These are phyloP conservation scores for Trichoplusia ni DNA, from an alignment of 1,140 invertebrate genomes.

Conservation along the genomic window DNA sequence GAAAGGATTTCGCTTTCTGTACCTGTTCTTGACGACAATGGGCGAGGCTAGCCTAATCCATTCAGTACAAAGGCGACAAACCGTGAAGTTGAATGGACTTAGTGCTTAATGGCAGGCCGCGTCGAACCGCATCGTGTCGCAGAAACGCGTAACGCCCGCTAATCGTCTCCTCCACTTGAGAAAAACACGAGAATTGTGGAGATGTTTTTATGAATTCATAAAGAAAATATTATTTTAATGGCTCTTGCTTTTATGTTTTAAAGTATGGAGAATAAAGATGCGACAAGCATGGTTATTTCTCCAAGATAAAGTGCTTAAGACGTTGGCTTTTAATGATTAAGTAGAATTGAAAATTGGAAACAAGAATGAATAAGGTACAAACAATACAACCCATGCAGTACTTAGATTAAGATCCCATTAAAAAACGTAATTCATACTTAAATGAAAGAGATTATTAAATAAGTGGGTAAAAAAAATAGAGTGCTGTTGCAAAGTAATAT, in stretches of 20 bases:
- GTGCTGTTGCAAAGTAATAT: too few relatives aligned
- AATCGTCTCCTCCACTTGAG: constrained; percentile 6
- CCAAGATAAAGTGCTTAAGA: too few relatives aligned
- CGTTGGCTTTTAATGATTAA: too few relatives aligned
- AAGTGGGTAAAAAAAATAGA: too few relatives aligned
- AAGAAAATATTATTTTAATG: neutral
- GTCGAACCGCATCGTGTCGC: constrained; percentile 3
- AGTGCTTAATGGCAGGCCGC: neutral
- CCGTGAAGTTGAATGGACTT: constrained; percentile 16
- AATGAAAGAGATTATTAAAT: too few relatives aligned
- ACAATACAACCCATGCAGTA: too few relatives aligned
- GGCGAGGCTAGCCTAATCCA: constrained; percentile 17
- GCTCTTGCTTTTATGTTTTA: neutral
- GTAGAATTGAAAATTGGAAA: too few relatives aligned
- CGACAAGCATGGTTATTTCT: too few relatives aligned
- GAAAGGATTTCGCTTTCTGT: constrained; percentile 1
- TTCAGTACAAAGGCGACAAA: constrained; percentile 15
- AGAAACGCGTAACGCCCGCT: constrained; percentile 16
- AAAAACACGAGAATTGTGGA: constrained; percentile 9
- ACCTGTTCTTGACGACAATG: neutral
- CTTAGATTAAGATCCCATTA: too few relatives aligned
- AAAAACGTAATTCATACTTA: too few relatives aligned
- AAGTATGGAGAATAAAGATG: too few relatives aligned
- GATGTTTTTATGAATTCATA: constrained; percentile 1
- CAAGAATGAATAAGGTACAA: too few relatives aligned